phyloP scores from a whole-genome alignment of 2,113 vertebrate species.

The Ochotona curzoniae region DNA sequence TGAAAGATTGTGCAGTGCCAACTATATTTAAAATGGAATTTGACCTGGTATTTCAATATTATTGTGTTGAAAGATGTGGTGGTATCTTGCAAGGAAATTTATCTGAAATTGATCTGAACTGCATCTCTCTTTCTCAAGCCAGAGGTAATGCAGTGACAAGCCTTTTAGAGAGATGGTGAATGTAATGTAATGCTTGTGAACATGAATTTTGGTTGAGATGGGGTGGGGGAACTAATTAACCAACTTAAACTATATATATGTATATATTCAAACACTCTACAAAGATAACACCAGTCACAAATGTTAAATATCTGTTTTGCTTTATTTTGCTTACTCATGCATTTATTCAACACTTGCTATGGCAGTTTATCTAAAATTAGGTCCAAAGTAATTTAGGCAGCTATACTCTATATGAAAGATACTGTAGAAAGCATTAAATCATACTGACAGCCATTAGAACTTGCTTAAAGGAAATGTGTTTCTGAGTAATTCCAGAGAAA shows the following conservation, averaged over 20 bases:
- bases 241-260: slow-evolving; percentile 65
- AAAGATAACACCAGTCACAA: slow-evolving; percentile 86
- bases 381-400: slow-evolving; percentile 88
- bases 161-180: slow-evolving; percentile 84
- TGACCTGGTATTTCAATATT: slow-evolving; percentile 18
- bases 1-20: slow-evolving; percentile 33
- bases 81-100: slow-evolving; percentile 62
- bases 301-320: slow-evolving; percentile 87
- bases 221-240: slow-evolving; percentile 84
- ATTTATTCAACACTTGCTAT: slow-evolving; percentile 86
- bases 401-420: slow-evolving; percentile 83
- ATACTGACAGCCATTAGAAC: slow-evolving; percentile 87
- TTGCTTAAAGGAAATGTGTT: slow-evolving; percentile 84
- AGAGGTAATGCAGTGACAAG: slow-evolving; percentile 74
- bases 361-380: slow-evolving; percentile 90
- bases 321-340: slow-evolving; percentile 87
- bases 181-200: slow-evolving; percentile 80
- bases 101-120: slow-evolving; percentile 61
- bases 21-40: slow-evolving; percentile 19
- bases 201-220: slow-evolving; percentile 66
- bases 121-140: neutral
- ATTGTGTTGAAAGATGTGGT: slow-evolving; percentile 67
- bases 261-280: slow-evolving; percentile 78
- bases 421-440: slow-evolving; percentile 88
- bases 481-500: slow-evolving; percentile 80